Conservation (phyloP, 2,797 vertebrate genomes). For the Onychomys leucogaster region DNA sequence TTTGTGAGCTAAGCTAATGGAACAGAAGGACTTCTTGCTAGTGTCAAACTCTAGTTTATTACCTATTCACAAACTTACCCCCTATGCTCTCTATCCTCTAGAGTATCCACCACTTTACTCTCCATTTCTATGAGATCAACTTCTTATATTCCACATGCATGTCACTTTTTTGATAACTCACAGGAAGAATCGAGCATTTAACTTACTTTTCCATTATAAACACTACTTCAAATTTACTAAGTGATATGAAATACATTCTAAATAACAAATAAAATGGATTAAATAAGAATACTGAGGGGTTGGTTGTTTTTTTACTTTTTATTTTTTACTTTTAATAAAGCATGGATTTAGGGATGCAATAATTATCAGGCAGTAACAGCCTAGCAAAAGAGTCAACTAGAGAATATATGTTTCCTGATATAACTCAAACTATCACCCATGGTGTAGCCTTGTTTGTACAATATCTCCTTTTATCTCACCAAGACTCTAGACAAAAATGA, state of each 20-base stretch:
- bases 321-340: conserved; percentile 8
- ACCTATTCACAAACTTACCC: too few species aligned
- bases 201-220: background rate
- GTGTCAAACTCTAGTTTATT: background rate
- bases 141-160: background rate
- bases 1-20: background rate
- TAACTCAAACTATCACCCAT: background rate
- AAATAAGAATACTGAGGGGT: background rate
- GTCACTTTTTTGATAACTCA: background rate
- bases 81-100: background rate
- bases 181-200: background rate
- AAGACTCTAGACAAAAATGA: background rate
- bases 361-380: background rate
- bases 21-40: background rate
- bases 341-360: background rate
- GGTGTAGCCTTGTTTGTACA: background rate
- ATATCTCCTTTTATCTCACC: background rate
- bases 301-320: background rate
- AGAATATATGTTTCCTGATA: background rate
- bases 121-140: background rate
- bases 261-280: background rate
- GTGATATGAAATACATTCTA: background rate
- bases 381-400: background rate
- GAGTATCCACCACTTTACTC: background rate
- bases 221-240: background rate